Evolutionary conservation across 2,888 invertebrate species (phyloP).

Genomic region (Eupithecia vulgata): DNA sequence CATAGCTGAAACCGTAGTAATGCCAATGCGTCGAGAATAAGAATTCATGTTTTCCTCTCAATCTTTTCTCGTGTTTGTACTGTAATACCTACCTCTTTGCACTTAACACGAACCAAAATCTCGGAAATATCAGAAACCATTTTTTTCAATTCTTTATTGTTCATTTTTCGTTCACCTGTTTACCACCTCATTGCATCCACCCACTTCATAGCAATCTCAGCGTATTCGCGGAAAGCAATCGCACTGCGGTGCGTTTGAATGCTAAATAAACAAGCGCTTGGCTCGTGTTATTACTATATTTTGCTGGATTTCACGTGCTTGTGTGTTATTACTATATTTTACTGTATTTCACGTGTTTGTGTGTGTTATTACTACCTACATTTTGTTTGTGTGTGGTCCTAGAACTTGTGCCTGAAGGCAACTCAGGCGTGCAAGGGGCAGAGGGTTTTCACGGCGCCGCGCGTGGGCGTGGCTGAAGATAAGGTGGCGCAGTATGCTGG

Average conservation of each 20-base stretch:
- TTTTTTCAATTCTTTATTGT: too few relatives aligned
- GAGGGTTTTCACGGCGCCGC: slow-evolving; percentile 90
- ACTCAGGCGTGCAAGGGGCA: slow-evolving; percentile 94
- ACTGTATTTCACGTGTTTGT: background rate
- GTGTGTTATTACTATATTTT: slow-evolving; percentile 53
- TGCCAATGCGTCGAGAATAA: background rate
- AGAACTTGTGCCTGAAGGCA: slow-evolving; percentile 95
- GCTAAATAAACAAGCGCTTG: slow-evolving; percentile 58
- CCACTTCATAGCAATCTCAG: slow-evolving; percentile 48
- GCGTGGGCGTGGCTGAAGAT: slow-evolving; percentile 95
- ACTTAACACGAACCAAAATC: background rate
- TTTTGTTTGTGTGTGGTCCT: slow-evolving; percentile 83
- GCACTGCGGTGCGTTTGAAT: slow-evolving; percentile 54
- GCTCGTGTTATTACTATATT: slow-evolving; percentile 41
- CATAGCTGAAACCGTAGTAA: too few relatives aligned
- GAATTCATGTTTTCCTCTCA: background rate
- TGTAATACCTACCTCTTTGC: background rate
- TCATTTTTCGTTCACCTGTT: too few relatives aligned
- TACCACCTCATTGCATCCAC: slow-evolving; percentile 13
- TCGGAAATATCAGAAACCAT: too few relatives aligned
- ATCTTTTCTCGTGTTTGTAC: background rate
- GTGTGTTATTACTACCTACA: slow-evolving; percentile 57
- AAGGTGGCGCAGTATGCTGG: slow-evolving; percentile 96
- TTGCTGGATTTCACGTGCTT: slow-evolving; percentile 3
- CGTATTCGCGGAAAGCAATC: slow-evolving; percentile 59